Evolutionary conservation across 2,113 vertebrate genomes (phyloP), one percentile per base, ranked within the genome.

Genomic region (Cinclus mexicanus): DNA sequence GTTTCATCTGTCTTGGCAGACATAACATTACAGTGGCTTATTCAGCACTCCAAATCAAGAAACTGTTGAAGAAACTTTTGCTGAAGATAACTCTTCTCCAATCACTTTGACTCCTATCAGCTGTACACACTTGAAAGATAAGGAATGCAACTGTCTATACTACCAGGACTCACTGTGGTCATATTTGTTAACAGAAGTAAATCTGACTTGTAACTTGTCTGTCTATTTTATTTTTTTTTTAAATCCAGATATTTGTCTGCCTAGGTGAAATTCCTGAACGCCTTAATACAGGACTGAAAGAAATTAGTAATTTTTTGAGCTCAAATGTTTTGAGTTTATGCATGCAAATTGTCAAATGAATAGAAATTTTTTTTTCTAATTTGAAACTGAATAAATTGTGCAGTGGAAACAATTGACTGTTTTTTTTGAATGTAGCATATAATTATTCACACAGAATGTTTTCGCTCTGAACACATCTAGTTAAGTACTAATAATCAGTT

Each of bases 11-110:
- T 95, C 56, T 26, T 95, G 95, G 79, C 96, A 98, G 95, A 94
- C 79, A 98, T 98, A 95, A 98, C 97, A 86, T 97, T 98, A 97
- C 98, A 99, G 76, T 99, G 98, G 98, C 98, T 99, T 96, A 99
- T 99, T 98, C 99, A 98, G 96, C 98, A 99, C 96, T 99, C 98
- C 80, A 99, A 98, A 80, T 98, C 98, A 84, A 95, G 98, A 89
- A 98, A 98, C 77, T 96, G 94, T 89, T 97, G 91, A 97, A 93
- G 93, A 91, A 64, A 79, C 44, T 83, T 86, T 12, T 56, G 44
- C 78, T 95, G 94, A 95, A 78, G 82, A 92, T 91, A 76, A 85
- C 46, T 93, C 87, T 83, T 95, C 82, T 69, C 42, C 87, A 53
- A 50, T 95, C 72, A 93, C 79, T 97, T 78, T 69, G 81, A 86